Conservation (phyloP, 1,140 invertebrate species). For the Heliconius eleuchia region DNA sequence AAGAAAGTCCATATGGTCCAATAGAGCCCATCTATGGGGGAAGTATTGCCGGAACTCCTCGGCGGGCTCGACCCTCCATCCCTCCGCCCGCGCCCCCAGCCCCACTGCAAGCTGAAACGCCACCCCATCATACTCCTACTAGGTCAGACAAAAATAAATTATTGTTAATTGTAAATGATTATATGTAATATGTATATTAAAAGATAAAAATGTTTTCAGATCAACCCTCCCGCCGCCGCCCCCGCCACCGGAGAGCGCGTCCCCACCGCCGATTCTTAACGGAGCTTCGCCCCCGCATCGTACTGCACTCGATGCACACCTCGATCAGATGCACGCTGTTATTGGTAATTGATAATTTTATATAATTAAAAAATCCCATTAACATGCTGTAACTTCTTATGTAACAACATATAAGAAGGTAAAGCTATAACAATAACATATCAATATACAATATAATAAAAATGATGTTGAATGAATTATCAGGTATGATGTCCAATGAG, state of each 20-base stretch:
- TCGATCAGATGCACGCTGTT: constrained; percentile 74
- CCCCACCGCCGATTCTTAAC: constrained; percentile 59
- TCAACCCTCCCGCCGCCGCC: constrained; percentile 92
- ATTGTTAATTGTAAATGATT: no score
- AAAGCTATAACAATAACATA: no score
- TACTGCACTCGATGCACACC: constrained; percentile 68
- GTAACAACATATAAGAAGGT: no score
- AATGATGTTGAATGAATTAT: background rate
- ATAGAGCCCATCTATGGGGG: constrained; percentile 65
- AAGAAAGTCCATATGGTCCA: constrained; percentile 79
- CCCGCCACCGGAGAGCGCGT: constrained; percentile 85
- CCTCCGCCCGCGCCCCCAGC: constrained; percentile 93
- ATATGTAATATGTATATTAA: background rate
- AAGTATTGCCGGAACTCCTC: constrained; percentile 80
- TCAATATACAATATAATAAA: no score
- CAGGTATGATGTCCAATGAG: constrained; percentile 82
- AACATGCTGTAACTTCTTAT: no score
- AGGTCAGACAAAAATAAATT: constrained; percentile 42
- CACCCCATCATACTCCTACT: constrained; percentile 81
- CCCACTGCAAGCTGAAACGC: constrained; percentile 85
- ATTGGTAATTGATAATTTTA: constrained; percentile 49
- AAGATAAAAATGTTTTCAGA: constrained; percentile 37
- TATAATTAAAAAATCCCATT: background rate
- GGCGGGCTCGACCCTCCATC: constrained; percentile 88
- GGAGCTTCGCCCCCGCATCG: constrained; percentile 82